Evolutionary conservation across 2,797 vertebrate genomes (phyloP).

Genomic region (Crocodylus rhombifer): DNA sequence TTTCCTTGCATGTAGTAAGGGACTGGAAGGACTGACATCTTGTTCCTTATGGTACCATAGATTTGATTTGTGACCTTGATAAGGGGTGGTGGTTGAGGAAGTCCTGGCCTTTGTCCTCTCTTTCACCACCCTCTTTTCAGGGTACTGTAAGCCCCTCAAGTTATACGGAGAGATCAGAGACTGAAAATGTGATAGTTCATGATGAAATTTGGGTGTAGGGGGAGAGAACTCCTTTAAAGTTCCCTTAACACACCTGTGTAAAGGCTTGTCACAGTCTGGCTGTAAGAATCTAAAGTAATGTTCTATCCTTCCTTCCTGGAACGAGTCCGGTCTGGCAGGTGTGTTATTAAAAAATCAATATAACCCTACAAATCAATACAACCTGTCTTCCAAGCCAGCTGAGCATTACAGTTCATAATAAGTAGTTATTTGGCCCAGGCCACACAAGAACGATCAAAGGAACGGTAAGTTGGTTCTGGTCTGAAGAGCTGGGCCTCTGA

Average conservation of each 20-base stretch:
- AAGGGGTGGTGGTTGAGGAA: neutral
- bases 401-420: neutral
- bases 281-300: neutral
- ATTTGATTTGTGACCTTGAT: neutral
- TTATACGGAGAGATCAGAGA: neutral
- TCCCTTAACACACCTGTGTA: neutral
- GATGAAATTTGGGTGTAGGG: neutral
- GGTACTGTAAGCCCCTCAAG: neutral
- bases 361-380: neutral
- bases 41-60: neutral
- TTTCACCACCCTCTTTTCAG: neutral
- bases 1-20: neutral
- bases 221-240: neutral
- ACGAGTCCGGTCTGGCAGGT: neutral
- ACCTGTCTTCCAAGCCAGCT: neutral
- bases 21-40: neutral
- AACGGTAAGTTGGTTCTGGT: neutral
- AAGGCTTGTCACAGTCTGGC: neutral
- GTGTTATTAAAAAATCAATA: conserved; percentile 22
- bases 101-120: no score
- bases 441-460: neutral
- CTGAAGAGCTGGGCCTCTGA: neutral
- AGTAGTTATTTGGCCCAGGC: neutral
- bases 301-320: neutral
- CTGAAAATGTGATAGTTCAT: neutral